These are phyloP conservation scores for Saxidomus purpurata DNA, from an alignment of 1,140 invertebrate species.

Conservation along the genomic window DNA sequence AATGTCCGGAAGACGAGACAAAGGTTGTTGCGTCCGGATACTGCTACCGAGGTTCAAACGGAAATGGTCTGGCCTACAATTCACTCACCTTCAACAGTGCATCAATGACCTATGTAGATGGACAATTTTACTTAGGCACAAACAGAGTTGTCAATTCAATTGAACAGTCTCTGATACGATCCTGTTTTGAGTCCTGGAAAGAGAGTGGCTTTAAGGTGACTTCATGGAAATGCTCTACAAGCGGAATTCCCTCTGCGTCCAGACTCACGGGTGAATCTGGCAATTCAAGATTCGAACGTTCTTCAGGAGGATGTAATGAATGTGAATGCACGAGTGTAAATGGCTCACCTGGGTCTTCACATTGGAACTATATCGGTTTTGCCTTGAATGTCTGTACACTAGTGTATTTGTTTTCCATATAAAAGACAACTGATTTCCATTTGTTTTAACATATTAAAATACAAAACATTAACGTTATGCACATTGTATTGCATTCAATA, in stretches of 20 bases:
- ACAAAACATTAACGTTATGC: too few relatives aligned
- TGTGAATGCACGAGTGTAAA: background rate
- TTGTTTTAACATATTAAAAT: too few relatives aligned
- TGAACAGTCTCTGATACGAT: background rate
- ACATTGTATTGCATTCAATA: too few relatives aligned
- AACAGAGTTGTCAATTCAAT: background rate
- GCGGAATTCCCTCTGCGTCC: background rate
- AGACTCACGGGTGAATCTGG: background rate
- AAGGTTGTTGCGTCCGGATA: background rate
- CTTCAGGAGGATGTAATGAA: background rate
- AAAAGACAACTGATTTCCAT: too few relatives aligned
- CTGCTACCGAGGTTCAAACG: background rate
- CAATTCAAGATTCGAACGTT: background rate
- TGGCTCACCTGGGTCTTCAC: background rate
- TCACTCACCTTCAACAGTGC: background rate
- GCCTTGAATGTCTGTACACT: too few relatives aligned
- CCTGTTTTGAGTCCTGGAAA: background rate
- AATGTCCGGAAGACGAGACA: background rate
- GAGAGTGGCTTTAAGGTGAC: background rate
- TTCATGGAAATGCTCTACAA: background rate
- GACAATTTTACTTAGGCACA: background rate
- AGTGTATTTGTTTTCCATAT: too few relatives aligned
- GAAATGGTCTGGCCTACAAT: background rate
- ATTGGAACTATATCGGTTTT: too few relatives aligned
- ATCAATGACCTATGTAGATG: background rate